Evolutionary conservation across 2,888 invertebrate species (phyloP), one percentile per base, ranked within the genome.

Genomic region (Glaucopsyche alexis): DNA sequence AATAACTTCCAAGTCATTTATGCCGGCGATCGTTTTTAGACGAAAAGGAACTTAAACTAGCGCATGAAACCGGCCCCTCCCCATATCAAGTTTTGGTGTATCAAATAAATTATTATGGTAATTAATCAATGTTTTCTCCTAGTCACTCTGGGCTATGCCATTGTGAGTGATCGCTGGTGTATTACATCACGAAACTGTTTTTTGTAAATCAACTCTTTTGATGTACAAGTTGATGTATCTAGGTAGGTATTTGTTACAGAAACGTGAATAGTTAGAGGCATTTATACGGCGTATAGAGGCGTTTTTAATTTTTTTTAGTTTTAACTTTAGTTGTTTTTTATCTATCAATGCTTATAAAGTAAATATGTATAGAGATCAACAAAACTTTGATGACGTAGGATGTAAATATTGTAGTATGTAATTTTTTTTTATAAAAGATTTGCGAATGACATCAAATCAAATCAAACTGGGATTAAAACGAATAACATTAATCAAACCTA

Each of bases 81-180:
- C 85, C 81, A 81, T 88, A 89, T 90, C 91, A 88, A 90, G 89
- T 91, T 92, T 90, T 87, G 86, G 91, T 88, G 91, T 92, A 93
- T 91, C 93, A 93, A 92, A 93, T 93, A 93, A 93, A 93, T 92
- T 90, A 93, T 93, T 92, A 91, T 92, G 91, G 91, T 92, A 92
- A 93, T 93, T 93, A 93, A 93, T 93, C 93, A 93, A 91, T 89
- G 92, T 93, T 92, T 92, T 92, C 91, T 92, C 88, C 91, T 82
- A 92, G 91, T 93, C 92, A 93, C 90, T 93, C 85, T 81, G 83
- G 84, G 85, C 85, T 81, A 78, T 81, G 81, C 87, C 81, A 90
- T 91, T 92, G 91, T 91, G 90, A 91, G 87, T 90, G 91, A 91
- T 91, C 89, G 90, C 86, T 88, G 80, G 81, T 81, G 91, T 88